A percentile compares a stretch with the other conserved stretches of the same genome.
Conservation (phyloP, 2,888 invertebrate genomes). For the Brassicogethes aeneus region DNA sequence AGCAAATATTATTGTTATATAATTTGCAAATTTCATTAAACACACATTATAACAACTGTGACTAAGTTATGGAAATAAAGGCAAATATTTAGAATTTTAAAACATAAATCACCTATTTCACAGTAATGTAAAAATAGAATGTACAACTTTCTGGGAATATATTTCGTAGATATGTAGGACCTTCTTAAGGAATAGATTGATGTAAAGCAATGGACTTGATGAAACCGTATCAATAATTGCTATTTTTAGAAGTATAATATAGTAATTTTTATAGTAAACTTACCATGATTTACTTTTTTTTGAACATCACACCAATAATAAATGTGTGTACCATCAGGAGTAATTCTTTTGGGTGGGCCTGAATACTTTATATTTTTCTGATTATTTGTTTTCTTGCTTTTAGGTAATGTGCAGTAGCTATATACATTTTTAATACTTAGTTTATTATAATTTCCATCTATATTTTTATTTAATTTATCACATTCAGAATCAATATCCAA, state of each 20-base stretch:
- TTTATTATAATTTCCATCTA: conserved; percentile 37
- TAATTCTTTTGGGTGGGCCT: conserved; percentile 64
- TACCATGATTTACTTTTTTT: conserved; percentile 48
- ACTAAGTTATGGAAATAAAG: too few species aligned
- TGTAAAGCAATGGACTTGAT: too few species aligned
- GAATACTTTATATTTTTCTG: conserved; percentile 27
- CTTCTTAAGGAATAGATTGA: too few species aligned
- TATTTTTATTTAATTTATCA: conserved; percentile 31
- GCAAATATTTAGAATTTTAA: conserved; percentile 4
- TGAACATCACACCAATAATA: conserved; percentile 84
- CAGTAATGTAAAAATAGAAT: neutral
- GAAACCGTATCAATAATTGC: too few species aligned
- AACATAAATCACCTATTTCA: neutral
- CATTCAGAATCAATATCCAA: conserved; percentile 5
- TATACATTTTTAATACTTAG: conserved; percentile 34
- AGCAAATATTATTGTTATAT: conserved; percentile 5
- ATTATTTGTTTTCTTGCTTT: conserved; percentile 30
- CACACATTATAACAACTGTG: too few species aligned
- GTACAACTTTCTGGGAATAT: too few species aligned
- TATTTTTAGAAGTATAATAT: too few species aligned
- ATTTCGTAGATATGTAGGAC: too few species aligned
- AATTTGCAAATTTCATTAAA: conserved; percentile 3
- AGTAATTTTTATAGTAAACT: too few species aligned
- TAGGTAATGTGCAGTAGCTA: conserved; percentile 48
- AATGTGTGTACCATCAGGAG: conserved; percentile 75